Evolutionary conservation across 1,140 invertebrate genomes (phyloP).

Genomic region (Macrocentrus cingulum): DNA sequence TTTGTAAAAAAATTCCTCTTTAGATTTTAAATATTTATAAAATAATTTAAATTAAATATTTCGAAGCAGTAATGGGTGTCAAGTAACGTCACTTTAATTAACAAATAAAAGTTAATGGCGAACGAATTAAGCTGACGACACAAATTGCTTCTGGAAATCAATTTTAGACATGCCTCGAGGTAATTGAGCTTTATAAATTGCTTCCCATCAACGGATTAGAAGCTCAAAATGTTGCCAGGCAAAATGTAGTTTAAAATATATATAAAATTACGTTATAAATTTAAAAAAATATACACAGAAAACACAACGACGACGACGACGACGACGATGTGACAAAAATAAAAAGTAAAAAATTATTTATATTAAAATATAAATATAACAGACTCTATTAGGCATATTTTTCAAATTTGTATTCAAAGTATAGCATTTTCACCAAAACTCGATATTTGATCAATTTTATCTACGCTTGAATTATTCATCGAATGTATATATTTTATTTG

Average conservation of each 20-base stretch:
- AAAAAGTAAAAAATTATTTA: too few species aligned
- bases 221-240: neutral
- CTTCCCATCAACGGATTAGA: slow-evolving; percentile 9
- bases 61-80: neutral
- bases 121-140: slow-evolving; percentile 6
- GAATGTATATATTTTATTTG: neutral
- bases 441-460: slow-evolving; percentile 19
- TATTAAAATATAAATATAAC: too few species aligned
- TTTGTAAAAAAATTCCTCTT: too few species aligned
- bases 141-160: slow-evolving; percentile 24
- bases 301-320: slow-evolving; percentile 2
- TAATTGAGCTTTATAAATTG: slow-evolving; percentile 12
- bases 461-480: neutral
- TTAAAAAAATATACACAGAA: slow-evolving; percentile 8
- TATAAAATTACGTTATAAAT: neutral
- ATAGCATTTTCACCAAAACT: slow-evolving; percentile 1
- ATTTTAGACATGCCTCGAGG: slow-evolving; percentile 15
- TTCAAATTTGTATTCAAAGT: too few species aligned
- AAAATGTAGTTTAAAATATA: neutral
- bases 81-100: neutral
- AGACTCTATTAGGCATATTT: too few species aligned
- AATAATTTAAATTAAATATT: neutral
- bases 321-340: too few species aligned
- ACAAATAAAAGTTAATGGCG: neutral
- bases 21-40: neutral